phyloP scores from a whole-genome alignment of 2,888 invertebrate genomes.

The Drosophila leonis region DNA sequence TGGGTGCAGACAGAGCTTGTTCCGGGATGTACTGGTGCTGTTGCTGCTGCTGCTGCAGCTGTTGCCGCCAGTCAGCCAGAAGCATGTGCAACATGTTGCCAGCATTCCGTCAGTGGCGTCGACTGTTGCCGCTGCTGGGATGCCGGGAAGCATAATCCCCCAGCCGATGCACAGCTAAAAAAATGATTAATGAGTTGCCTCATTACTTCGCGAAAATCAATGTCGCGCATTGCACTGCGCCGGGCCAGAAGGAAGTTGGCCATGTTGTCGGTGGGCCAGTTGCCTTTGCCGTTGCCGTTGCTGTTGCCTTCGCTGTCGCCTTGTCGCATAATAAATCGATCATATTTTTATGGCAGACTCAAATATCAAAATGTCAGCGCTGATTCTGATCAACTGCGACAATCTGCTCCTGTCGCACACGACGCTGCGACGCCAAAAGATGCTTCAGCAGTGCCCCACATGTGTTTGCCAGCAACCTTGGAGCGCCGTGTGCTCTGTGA shows the following conservation, averaged over 20 bases:
- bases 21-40: conserved; percentile 30
- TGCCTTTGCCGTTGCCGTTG: conserved; percentile 17
- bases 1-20: conserved; percentile 16
- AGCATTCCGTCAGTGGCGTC: conserved; percentile 68
- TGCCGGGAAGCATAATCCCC: conserved; percentile 73
- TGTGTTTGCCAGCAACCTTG: conserved; percentile 50
- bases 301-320: conserved; percentile 24
- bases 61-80: conserved; percentile 53
- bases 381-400: conserved; percentile 59
- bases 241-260: conserved; percentile 52
- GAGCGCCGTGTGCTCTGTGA: conserved; percentile 26
- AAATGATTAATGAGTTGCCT: conserved; percentile 85
- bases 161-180: conserved; percentile 66
- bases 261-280: conserved; percentile 35
- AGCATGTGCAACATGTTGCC: conserved; percentile 74
- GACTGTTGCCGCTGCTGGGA: conserved; percentile 23
- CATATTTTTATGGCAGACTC: conserved; percentile 71
- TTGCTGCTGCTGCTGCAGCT: conserved; percentile 53
- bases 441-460: conserved; percentile 17
- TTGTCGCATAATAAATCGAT: conserved; percentile 81
- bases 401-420: conserved; percentile 69
- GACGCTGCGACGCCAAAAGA: conserved; percentile 36
- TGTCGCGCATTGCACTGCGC: conserved; percentile 71
- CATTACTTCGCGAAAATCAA: conserved; percentile 83
- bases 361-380: conserved; percentile 66